Percentiles rank a stretch among this genome's conserved stretches.
Conservation (phyloP, 2,113 vertebrate species). For the Thunnus thynnus region DNA sequence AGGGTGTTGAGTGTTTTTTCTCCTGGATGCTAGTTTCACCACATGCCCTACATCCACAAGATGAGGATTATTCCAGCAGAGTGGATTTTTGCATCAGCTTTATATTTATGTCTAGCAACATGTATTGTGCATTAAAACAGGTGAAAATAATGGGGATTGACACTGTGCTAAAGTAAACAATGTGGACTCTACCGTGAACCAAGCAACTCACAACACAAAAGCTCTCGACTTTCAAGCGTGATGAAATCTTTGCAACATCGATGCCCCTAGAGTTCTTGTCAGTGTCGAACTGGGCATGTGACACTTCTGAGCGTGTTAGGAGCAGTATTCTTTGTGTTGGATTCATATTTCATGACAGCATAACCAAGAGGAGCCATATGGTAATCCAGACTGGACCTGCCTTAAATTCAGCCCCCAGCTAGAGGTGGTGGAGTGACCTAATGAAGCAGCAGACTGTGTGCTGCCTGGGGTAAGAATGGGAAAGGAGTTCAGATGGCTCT, state of each 20-base stretch:
- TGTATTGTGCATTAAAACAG: not conserved
- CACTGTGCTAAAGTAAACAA: slow-evolving; percentile 46
- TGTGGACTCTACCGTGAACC: slow-evolving; percentile 12
- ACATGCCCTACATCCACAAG: not conserved
- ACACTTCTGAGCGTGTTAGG: slow-evolving; percentile 62
- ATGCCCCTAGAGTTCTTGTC: slow-evolving; percentile 37
- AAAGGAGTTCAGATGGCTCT: slow-evolving; percentile 65
- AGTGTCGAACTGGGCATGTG: slow-evolving; percentile 33
- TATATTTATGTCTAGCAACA: slow-evolving; percentile 7
- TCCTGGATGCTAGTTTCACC: not conserved
- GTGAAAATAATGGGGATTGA: slow-evolving; percentile 29
- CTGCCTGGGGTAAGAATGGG: slow-evolving; percentile 69
- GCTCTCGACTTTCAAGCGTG: slow-evolving; percentile 55
- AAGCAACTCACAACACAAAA: slow-evolving; percentile 5
- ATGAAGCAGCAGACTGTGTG: slow-evolving; percentile 75
- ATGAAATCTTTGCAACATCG: slow-evolving; percentile 77
- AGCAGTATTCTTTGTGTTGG: slow-evolving; percentile 51
- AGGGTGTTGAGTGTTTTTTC: slow-evolving; percentile 15
- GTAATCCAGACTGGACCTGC: slow-evolving; percentile 73
- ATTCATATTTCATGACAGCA: slow-evolving; percentile 77
- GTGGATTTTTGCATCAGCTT: not conserved
- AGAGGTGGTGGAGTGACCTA: slow-evolving; percentile 69
- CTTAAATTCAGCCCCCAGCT: slow-evolving; percentile 61
- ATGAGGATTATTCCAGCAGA: slow-evolving; percentile 1
- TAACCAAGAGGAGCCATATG: slow-evolving; percentile 74